A percentile compares a stretch with the other conserved stretches of the same genome.
Conservation (phyloP, 2,888 invertebrate species). For the Leptinotarsa rubiginosa region DNA sequence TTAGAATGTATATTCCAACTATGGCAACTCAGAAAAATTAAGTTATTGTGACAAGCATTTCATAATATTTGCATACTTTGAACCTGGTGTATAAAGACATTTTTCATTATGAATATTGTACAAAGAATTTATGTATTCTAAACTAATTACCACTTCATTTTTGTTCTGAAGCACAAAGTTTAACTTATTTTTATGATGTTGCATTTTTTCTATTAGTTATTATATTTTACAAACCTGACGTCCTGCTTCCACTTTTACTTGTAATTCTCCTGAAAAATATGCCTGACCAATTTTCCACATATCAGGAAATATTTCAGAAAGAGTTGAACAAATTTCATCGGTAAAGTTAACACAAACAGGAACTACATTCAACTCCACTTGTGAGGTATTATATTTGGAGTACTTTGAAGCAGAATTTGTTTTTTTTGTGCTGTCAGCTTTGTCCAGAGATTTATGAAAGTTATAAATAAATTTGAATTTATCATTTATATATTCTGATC, state of each 20-base stretch:
- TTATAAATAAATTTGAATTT: slow-evolving; percentile 76
- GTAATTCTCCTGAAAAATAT: slow-evolving; percentile 91
- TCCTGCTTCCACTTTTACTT: slow-evolving; percentile 78
- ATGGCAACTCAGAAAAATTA: too few relatives aligned
- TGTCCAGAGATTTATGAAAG: slow-evolving; percentile 70
- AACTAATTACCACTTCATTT: neutral
- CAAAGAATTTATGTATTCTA: too few relatives aligned
- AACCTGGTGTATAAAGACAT: too few relatives aligned
- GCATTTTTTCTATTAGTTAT: slow-evolving; percentile 12
- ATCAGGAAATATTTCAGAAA: slow-evolving; percentile 85
- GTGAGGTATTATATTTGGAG: slow-evolving; percentile 58
- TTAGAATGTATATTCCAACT: too few relatives aligned
- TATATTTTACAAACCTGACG: slow-evolving; percentile 65
- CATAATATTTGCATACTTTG: too few relatives aligned
- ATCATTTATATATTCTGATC: slow-evolving; percentile 82
- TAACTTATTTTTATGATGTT: slow-evolving; percentile 11
- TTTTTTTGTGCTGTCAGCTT: slow-evolving; percentile 57
- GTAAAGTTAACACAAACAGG: slow-evolving; percentile 79
- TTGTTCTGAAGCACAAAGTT: neutral
- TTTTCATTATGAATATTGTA: too few relatives aligned
- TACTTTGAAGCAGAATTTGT: slow-evolving; percentile 56
- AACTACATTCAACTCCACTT: slow-evolving; percentile 63
- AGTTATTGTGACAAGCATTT: too few relatives aligned
- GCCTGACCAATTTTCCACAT: slow-evolving; percentile 96
- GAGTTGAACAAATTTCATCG: slow-evolving; percentile 81